A percentile compares a stretch with the other conserved stretches of the same genome.
Evolutionary conservation across 2,888 invertebrate species (phyloP).

Genomic region (Ormyrus thymus): DNA sequence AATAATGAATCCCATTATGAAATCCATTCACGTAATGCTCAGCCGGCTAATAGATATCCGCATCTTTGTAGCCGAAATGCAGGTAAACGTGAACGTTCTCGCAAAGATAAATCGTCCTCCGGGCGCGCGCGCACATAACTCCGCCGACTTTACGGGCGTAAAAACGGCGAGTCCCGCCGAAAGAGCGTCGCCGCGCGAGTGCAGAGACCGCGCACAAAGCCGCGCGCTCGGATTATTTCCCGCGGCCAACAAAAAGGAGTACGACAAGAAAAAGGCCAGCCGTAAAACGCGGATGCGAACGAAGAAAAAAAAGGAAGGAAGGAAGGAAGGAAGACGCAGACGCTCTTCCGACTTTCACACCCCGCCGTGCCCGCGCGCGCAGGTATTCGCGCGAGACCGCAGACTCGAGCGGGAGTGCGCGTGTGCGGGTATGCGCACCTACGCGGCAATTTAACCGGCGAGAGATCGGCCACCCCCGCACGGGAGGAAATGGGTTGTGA

Average conservation of each 20-base stretch:
- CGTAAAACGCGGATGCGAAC: conserved; percentile 2
- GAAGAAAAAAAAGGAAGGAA: background rate
- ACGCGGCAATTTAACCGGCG: conserved; percentile 69
- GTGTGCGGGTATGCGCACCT: conserved; percentile 61
- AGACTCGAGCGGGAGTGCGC: conserved; percentile 2
- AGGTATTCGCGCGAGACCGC: conserved; percentile 51
- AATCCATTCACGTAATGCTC: conserved; percentile 3
- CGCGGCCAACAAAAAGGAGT: background rate
- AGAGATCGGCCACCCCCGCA: conserved; percentile 71
- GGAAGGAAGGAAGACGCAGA: background rate
- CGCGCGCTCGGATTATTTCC: no score
- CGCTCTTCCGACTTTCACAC: conserved; percentile 68
- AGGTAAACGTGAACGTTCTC: background rate
- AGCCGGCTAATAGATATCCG: background rate
- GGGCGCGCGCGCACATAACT: background rate
- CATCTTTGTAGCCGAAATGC: conserved; percentile 3
- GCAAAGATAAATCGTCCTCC: background rate
- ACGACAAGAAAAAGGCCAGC: background rate
- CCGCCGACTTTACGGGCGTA: conserved; percentile 18
- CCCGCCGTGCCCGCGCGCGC: conserved; percentile 63
- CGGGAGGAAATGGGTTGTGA: conserved; percentile 74
- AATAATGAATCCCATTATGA: conserved; percentile 28
- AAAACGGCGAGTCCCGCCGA: background rate
- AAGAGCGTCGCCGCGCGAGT: background rate
- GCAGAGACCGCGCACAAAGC: background rate